Evolutionary conservation across 2,888 invertebrate species (phyloP).

Genomic region (Sympetrum striolatum): DNA sequence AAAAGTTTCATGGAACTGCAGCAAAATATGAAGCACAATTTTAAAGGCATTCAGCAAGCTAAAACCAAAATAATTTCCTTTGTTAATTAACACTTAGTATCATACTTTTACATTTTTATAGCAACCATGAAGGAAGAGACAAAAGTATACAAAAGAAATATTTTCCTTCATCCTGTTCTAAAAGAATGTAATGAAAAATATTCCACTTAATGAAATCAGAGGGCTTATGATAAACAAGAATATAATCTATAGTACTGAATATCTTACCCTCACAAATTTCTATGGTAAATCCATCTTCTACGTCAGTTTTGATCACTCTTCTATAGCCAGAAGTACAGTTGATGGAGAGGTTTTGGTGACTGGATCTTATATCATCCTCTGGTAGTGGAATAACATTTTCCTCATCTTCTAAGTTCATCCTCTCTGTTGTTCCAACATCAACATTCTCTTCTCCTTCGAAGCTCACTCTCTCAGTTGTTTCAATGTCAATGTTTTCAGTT

Average conservation of each 20-base stretch:
- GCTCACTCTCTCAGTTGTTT: neutral
- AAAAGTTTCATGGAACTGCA: no score
- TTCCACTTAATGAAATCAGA: no score
- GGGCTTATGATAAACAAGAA: no score
- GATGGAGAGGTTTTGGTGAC: neutral
- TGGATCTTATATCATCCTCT: neutral
- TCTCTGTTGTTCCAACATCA: neutral
- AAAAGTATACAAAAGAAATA: no score
- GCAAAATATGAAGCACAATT: no score
- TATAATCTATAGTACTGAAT: neutral
- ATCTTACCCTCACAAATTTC: constrained; percentile 27
- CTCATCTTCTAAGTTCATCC: neutral
- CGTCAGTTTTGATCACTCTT: constrained; percentile 1
- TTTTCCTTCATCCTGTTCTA: no score
- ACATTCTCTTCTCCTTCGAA: neutral
- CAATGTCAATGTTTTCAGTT: neutral
- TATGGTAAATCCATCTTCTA: constrained; percentile 8
- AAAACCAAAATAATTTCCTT: no score
- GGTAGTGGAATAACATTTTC: neutral
- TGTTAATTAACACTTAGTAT: no score
- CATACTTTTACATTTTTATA: no score
- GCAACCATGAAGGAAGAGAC: no score
- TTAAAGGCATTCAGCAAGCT: no score
- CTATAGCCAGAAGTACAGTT: constrained; percentile 6
- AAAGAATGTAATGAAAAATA: no score